Evolutionary conservation across 2,797 vertebrate species (phyloP).

Genomic region (Adrianichthys oophorus): DNA sequence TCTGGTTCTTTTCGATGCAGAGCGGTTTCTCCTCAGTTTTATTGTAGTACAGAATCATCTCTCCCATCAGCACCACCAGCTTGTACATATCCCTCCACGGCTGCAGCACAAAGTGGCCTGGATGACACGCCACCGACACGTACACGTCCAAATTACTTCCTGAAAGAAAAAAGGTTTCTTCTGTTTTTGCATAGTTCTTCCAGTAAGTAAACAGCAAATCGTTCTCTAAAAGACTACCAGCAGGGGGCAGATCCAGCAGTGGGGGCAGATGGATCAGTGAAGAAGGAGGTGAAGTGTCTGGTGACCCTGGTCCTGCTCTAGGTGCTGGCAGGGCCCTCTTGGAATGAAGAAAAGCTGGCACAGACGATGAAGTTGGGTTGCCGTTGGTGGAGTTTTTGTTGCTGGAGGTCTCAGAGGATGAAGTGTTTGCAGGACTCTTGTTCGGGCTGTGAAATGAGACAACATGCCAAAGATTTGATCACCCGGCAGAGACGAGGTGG

Average conservation of each 20-base stretch:
- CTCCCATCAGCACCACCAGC: slow-evolving; percentile 92
- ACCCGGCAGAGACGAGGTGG: background rate
- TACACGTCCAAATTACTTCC: slow-evolving; percentile 93
- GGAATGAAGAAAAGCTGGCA: slow-evolving; percentile 42
- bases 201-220: background rate
- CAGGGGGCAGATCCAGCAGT: slow-evolving; percentile 80
- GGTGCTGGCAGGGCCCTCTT: slow-evolving; percentile 48
- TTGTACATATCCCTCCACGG: slow-evolving; percentile 95
- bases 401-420: slow-evolving; percentile 39
- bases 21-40: slow-evolving; percentile 82
- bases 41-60: slow-evolving; percentile 95
- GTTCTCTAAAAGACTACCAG: slow-evolving; percentile 44
- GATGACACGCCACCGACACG: slow-evolving; percentile 93
- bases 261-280: slow-evolving; percentile 75
- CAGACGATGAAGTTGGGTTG: slow-evolving; percentile 34
- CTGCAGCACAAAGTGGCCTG: slow-evolving; percentile 96
- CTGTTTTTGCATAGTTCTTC: background rate
- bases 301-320: slow-evolving; percentile 23
- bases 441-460: slow-evolving; percentile 38
- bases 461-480: background rate
- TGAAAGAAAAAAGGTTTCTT: slow-evolving; percentile 11
- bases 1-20: slow-evolving; percentile 84
- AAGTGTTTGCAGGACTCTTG: slow-evolving; percentile 43
- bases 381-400: slow-evolving; percentile 38
- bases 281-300: slow-evolving; percentile 40